phyloP scores from a whole-genome alignment of 2,888 invertebrate species.

The Cactoblastis cactorum region DNA sequence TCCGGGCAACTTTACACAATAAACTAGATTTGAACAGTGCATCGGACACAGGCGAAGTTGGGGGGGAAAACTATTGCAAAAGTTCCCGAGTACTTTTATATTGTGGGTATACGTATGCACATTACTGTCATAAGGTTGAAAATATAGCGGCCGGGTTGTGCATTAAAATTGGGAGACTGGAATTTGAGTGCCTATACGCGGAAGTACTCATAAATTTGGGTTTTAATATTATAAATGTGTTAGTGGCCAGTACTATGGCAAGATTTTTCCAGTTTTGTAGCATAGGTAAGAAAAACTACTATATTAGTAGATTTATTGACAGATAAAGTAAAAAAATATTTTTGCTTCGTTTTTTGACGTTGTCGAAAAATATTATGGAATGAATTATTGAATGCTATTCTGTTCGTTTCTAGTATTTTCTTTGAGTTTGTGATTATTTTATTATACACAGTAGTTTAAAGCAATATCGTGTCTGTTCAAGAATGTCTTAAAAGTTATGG shows the following conservation, averaged over 20 bases:
- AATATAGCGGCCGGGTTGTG: not conserved
- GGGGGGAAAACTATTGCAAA: slow-evolving; percentile 18
- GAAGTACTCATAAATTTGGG: not conserved
- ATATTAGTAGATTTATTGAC: too few relatives aligned
- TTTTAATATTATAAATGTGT: not conserved
- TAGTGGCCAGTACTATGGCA: not conserved
- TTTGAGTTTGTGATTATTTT: too few relatives aligned
- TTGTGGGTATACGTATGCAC: slow-evolving; percentile 7
- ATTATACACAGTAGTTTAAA: too few relatives aligned
- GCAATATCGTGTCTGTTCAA: too few relatives aligned
- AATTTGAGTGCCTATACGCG: not conserved
- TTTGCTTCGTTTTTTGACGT: too few relatives aligned
- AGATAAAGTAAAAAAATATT: too few relatives aligned
- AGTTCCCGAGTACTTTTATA: slow-evolving; percentile 17
- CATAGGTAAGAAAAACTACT: too few relatives aligned
- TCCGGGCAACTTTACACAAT: slow-evolving; percentile 28
- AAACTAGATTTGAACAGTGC: slow-evolving; percentile 29
- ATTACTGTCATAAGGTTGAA: slow-evolving; percentile 1
- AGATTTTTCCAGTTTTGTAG: not conserved
- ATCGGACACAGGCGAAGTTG: slow-evolving; percentile 17
- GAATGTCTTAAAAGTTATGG: too few relatives aligned
- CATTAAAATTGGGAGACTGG: not conserved
- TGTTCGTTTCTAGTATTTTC: too few relatives aligned
- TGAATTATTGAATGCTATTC: too few relatives aligned
- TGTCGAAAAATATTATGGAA: too few relatives aligned